Evolutionary conservation across 2,113 vertebrate genomes (phyloP).

Genomic region (Cephalophus harveyi): DNA sequence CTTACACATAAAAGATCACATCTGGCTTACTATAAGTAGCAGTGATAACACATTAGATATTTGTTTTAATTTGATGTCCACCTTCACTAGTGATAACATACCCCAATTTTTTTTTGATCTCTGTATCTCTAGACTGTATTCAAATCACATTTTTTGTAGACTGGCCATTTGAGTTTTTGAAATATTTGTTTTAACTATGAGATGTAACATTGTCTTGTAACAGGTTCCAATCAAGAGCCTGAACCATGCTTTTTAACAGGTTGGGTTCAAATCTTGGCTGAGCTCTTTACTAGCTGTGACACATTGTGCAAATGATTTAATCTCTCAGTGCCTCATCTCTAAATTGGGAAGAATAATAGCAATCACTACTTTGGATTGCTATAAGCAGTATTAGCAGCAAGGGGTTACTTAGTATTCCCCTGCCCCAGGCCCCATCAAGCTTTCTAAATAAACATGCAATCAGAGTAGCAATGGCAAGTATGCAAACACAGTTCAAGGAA

Average conservation of each 20-base stretch:
- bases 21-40: not conserved
- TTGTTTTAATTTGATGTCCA: not conserved
- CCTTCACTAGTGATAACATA: not conserved
- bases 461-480: not conserved
- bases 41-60: not conserved
- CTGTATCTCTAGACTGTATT: not conserved
- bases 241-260: not conserved
- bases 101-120: not conserved
- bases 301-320: not conserved
- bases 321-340: not conserved
- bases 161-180: not conserved
- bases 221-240: not conserved
- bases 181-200: not conserved
- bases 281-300: not conserved
- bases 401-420: not conserved
- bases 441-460: not conserved
- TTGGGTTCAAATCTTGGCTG: not conserved
- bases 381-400: not conserved
- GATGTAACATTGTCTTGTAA: not conserved
- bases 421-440: accelerated
- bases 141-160: not conserved
- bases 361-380: not conserved
- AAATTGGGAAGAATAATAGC: not conserved
- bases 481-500: not conserved
- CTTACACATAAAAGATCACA: not conserved